Percentiles rank a stretch among this genome's conserved stretches.
phyloP scores from a whole-genome alignment of 2,113 vertebrate species.

The Burhinus bistriatus region DNA sequence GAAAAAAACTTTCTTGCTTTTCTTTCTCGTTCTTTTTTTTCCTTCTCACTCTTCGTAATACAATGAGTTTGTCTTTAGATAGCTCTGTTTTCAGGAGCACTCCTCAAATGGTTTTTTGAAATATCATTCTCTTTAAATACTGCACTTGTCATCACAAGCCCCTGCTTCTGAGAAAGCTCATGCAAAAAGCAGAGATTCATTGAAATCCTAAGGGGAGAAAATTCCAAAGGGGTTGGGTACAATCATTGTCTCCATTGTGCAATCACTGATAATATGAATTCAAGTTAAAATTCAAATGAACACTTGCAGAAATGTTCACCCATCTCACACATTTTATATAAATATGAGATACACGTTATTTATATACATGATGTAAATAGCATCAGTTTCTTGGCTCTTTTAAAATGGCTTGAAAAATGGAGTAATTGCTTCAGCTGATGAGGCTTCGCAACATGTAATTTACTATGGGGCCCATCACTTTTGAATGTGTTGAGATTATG shows the following conservation, averaged over 20 bases:
- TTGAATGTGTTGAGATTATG: constrained; percentile 35
- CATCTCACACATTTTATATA: constrained; percentile 51
- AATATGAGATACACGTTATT: constrained; percentile 55
- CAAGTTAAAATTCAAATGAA: constrained; percentile 59
- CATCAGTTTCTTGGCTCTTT: constrained; percentile 45
- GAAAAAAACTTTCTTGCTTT: not conserved
- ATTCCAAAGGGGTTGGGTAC: constrained; percentile 23
- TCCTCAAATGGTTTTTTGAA: not conserved
- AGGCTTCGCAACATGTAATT: constrained; percentile 52
- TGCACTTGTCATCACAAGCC: not conserved
- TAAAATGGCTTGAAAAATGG: constrained; percentile 44
- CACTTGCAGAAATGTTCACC: constrained; percentile 47
- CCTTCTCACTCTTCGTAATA: not conserved
- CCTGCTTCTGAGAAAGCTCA: not conserved
- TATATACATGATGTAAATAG: constrained; percentile 63
- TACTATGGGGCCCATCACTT: constrained; percentile 26
- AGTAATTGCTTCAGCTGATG: constrained; percentile 60
- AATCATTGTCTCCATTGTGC: constrained; percentile 51
- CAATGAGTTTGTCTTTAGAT: not conserved
- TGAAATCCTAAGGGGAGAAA: constrained; percentile 4
- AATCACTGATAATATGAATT: constrained; percentile 37
- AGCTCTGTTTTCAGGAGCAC: not conserved
- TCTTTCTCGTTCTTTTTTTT: not conserved
- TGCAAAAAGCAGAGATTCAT: not conserved
- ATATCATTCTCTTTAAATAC: not conserved